Conservation (phyloP, 2,888 invertebrate species). For the Cheilosia vernalis region DNA sequence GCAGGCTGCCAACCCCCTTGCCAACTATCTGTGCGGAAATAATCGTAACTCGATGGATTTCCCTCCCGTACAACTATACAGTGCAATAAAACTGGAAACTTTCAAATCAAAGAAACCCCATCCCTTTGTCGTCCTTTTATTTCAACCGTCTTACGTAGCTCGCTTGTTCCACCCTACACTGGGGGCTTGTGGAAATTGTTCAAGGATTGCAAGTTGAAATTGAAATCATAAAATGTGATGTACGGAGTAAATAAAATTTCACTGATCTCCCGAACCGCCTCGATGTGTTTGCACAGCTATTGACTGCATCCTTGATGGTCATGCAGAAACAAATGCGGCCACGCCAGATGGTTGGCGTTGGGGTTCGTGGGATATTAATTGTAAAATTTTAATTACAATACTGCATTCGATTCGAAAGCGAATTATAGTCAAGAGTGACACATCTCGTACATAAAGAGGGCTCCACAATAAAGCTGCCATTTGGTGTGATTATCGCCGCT, state of each 20-base stretch:
- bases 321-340: conserved; percentile 3
- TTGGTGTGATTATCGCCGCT: conserved; percentile 55
- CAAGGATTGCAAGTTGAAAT: conserved; percentile 63
- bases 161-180: background rate
- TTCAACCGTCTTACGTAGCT: background rate
- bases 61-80: conserved; percentile 26
- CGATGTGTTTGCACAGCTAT: conserved; percentile 61
- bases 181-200: conserved; percentile 40
- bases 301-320: conserved; percentile 47
- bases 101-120: conserved; percentile 68
- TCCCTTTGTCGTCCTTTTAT: conserved; percentile 23
- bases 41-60: conserved; percentile 67
- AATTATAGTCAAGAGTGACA: conserved; percentile 38
- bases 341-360: background rate
- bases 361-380: conserved; percentile 47
- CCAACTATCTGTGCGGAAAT: conserved; percentile 57
- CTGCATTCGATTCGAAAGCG: conserved; percentile 34
- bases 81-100: conserved; percentile 61
- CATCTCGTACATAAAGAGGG: conserved; percentile 30
- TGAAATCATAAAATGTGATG: conserved; percentile 71
- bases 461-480: conserved; percentile 52
- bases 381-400: conserved; percentile 62
- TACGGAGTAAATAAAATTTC: conserved; percentile 64
- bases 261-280: conserved; percentile 43
- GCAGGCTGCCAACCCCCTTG: conserved; percentile 7